phyloP scores from a whole-genome alignment of 2,888 invertebrate genomes.

The Drosophila seclusa region DNA sequence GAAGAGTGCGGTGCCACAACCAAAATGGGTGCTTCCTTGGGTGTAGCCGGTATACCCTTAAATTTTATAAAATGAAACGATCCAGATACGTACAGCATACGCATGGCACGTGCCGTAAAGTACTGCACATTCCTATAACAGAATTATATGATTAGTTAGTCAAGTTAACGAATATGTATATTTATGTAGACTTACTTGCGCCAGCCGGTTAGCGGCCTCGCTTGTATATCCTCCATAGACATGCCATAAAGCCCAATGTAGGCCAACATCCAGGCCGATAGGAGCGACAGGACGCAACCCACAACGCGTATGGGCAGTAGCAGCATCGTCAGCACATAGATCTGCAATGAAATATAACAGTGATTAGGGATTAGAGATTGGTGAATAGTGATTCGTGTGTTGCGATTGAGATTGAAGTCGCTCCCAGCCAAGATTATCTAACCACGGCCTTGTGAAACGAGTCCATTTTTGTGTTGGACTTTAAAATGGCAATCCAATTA shows the following conservation, averaged over 20 bases:
- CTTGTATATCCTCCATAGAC: constrained; percentile 91
- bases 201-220: constrained; percentile 94
- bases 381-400: not conserved
- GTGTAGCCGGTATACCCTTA: constrained; percentile 88
- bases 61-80: constrained; percentile 93
- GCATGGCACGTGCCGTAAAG: constrained; percentile 89
- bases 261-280: constrained; percentile 94
- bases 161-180: not conserved
- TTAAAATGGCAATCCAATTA: constrained; percentile 15
- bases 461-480: constrained; percentile 16
- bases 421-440: constrained; percentile 7
- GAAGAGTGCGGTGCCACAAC: constrained; percentile 96
- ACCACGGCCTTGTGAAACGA: not conserved
- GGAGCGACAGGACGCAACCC: constrained; percentile 90
- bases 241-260: constrained; percentile 93
- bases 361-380: not conserved
- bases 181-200: constrained; percentile 89
- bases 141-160: not conserved
- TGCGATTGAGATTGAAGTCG: not conserved
- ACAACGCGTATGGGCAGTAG: constrained; percentile 93
- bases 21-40: constrained; percentile 92
- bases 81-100: constrained; percentile 91
- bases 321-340: constrained; percentile 93
- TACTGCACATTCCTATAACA: constrained; percentile 87
- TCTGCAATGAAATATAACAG: constrained; percentile 88